Conservation (phyloP, 2,797 vertebrate genomes). For the Pantherophis alleghaniensis region DNA sequence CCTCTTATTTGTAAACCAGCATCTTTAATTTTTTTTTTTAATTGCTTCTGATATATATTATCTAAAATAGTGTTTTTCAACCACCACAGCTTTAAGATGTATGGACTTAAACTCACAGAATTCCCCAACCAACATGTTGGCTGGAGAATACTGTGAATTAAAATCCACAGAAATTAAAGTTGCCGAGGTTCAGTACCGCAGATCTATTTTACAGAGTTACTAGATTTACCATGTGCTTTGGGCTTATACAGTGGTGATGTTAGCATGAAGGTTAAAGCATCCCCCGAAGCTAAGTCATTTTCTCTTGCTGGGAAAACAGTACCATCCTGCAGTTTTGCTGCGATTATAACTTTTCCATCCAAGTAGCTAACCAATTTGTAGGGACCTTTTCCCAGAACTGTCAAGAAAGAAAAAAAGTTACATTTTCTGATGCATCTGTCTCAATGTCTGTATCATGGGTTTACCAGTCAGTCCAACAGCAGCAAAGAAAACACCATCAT, state of each 20-base stretch:
- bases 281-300: conserved; percentile 56
- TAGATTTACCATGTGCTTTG: conserved; percentile 84
- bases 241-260: conserved; percentile 87
- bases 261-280: conserved; percentile 85
- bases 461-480: neutral
- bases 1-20: neutral
- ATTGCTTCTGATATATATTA: neutral
- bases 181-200: neutral
- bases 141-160: neutral
- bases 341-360: conserved; percentile 72
- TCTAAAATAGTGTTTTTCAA: neutral
- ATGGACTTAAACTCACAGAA: neutral
- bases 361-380: conserved; percentile 81
- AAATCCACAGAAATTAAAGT: neutral
- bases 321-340: conserved; percentile 68
- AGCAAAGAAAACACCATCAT: neutral
- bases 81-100: neutral
- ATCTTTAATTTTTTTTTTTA: neutral
- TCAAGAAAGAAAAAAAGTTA: conserved; percentile 47
- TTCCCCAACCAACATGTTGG: neutral
- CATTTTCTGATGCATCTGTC: conserved; percentile 25
- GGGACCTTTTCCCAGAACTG: conserved; percentile 93
- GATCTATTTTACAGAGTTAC: neutral
- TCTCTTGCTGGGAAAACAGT: conserved; percentile 71
- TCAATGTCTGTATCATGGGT: neutral